A percentile compares a stretch with the other conserved stretches of the same genome.
Conservation (phyloP, 35 echinoderm and acorn worm genomes). For the Nesometra sesokonis region DNA sequence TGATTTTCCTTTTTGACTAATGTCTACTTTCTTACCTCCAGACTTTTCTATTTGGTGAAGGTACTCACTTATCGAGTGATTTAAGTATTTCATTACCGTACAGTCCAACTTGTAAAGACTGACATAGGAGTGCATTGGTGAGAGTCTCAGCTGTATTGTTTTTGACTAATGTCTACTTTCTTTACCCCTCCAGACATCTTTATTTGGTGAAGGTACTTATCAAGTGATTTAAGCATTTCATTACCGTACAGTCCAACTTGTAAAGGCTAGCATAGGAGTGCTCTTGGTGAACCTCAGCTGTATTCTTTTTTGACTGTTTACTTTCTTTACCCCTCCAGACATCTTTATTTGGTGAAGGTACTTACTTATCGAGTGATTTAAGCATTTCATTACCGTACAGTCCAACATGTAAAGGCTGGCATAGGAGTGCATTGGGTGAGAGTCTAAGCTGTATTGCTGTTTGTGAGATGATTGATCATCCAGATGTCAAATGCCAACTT, state of each 20-base stretch:
- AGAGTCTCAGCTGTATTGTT: background rate
- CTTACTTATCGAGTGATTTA: constrained; percentile 92
- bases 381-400: constrained; percentile 75
- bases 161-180: background rate
- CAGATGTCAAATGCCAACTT: constrained; percentile 84
- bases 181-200: constrained; percentile 44
- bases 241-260: constrained; percentile 79
- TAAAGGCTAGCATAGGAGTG: constrained; percentile 44
- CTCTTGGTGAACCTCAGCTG: constrained; percentile 39
- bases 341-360: constrained; percentile 84
- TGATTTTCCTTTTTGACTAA: background rate
- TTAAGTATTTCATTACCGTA: constrained; percentile 71
- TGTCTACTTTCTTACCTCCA: constrained; percentile 5
- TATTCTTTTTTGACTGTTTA: background rate
- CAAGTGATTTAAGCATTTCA: constrained; percentile 72
- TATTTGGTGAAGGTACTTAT: constrained; percentile 94
- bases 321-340: constrained; percentile 35
- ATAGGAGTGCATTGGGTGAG: constrained; percentile 39
- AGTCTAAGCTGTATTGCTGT: constrained; percentile 80
- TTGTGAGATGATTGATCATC: constrained; percentile 89
- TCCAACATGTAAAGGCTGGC: constrained; percentile 64
- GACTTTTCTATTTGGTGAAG: constrained; percentile 84
- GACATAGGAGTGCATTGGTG: constrained; percentile 45
- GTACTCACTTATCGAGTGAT: constrained; percentile 94
- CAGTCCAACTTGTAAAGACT: constrained; percentile 57